These are phyloP conservation scores for Channa striata DNA, from an alignment of 2,797 vertebrate genomes.

Conservation along the genomic window DNA sequence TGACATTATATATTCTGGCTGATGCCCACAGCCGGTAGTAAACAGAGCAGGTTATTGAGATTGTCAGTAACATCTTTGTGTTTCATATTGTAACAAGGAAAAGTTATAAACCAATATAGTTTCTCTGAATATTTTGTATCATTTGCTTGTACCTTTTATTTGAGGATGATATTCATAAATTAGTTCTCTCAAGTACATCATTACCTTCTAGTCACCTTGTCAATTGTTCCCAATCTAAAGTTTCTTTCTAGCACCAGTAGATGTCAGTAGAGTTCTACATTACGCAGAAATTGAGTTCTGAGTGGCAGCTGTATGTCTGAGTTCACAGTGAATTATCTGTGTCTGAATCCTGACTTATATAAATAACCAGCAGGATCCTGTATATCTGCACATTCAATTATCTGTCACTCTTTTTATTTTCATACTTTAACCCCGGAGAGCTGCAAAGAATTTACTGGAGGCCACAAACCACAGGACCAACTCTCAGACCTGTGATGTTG, in stretches of 20 bases:
- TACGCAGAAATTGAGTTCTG: not conserved
- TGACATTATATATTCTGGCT: too few species aligned
- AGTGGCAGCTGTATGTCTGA: conserved; percentile 15
- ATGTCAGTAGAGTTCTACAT: conserved; percentile 65
- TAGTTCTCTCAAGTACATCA: not conserved
- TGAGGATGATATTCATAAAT: not conserved
- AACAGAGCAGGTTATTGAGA: too few species aligned
- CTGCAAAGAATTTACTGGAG: conserved; percentile 48
- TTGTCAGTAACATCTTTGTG: too few species aligned
- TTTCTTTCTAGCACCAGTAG: conserved; percentile 47
- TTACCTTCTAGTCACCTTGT: not conserved
- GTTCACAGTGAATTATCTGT: conserved; percentile 46
- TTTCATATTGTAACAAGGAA: too few species aligned
- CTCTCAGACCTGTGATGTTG: conserved; percentile 49
- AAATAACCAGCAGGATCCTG: conserved; percentile 43
- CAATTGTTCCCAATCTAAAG: not conserved
- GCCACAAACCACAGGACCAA: conserved; percentile 27
- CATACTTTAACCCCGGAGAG: conserved; percentile 33
- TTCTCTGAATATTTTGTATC: too few species aligned
- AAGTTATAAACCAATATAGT: too few species aligned
- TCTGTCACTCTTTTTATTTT: conserved; percentile 55
- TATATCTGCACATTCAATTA: conserved; percentile 52
- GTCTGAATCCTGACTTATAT: conserved; percentile 43
- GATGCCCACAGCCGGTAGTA: too few species aligned
- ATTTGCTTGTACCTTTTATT: too few species aligned